Evolutionary conservation across 2,888 invertebrate genomes (phyloP).

Genomic region (Tinea trinotella): DNA sequence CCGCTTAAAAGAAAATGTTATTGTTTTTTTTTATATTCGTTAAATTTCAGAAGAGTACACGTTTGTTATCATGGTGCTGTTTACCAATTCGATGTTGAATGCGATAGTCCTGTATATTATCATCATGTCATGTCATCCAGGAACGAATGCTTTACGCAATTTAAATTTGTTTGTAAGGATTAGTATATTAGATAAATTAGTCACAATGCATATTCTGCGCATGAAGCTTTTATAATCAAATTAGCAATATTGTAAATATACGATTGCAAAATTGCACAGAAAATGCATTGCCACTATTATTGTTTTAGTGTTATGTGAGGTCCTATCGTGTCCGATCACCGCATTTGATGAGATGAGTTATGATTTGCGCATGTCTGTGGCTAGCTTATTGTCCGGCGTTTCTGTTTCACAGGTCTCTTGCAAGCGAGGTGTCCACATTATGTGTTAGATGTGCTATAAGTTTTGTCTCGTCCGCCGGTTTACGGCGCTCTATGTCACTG

Average conservation of each 20-base stretch:
- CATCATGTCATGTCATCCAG: constrained; percentile 6
- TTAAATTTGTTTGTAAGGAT: constrained; percentile 17
- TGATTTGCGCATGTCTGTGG: constrained; percentile 67
- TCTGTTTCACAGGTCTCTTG: constrained; percentile 53
- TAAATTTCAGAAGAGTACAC: constrained; percentile 22
- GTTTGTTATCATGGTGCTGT: constrained; percentile 28
- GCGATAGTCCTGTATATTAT: constrained; percentile 33
- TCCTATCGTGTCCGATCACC: constrained; percentile 48
- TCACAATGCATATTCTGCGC: constrained; percentile 52
- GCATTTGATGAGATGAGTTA: constrained; percentile 65
- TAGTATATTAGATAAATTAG: constrained; percentile 11
- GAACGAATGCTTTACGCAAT: constrained; percentile 16
- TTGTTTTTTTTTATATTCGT: constrained; percentile 40
- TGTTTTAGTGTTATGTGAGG: constrained; percentile 71
- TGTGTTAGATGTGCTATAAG: constrained; percentile 42
- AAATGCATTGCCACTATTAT: constrained; percentile 59
- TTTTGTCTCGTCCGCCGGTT: constrained; percentile 56
- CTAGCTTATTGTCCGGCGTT: constrained; percentile 65
- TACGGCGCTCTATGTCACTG: constrained; percentile 32
- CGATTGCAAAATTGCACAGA: constrained; percentile 40
- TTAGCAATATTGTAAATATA: neutral
- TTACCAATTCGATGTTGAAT: constrained; percentile 47
- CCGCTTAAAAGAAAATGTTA: constrained; percentile 66
- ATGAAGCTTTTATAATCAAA: constrained; percentile 4
- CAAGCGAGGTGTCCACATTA: constrained; percentile 48